Evolutionary conservation across 1,140 invertebrate species (phyloP).

Genomic region (Pissodes strobi): DNA sequence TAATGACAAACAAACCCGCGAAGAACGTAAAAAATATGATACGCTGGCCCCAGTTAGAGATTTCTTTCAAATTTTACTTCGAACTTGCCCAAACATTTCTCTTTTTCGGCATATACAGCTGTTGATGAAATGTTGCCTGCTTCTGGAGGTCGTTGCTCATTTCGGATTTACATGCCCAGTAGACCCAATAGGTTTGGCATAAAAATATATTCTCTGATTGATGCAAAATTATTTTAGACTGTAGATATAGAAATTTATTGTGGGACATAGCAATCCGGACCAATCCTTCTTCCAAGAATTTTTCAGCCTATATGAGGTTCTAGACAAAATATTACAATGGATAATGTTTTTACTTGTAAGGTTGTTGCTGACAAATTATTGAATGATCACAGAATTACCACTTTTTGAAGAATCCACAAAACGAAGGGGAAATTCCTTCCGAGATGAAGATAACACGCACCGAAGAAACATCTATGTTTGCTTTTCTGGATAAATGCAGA

Average conservation of each 20-base stretch:
- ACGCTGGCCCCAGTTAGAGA: conserved; percentile 39
- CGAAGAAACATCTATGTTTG: conserved; percentile 16
- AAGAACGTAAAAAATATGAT: conserved; percentile 25
- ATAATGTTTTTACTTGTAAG: conserved; percentile 40
- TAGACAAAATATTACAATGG: conserved; percentile 37
- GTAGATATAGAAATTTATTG: conserved; percentile 34
- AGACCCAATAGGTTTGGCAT: conserved; percentile 52
- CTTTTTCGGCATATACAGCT: background rate
- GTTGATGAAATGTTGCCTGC: conserved; percentile 39
- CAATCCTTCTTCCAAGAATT: background rate
- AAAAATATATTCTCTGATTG: conserved; percentile 48
- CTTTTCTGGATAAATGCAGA: background rate
- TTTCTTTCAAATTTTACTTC: conserved; percentile 32
- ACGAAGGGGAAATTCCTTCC: conserved; percentile 22
- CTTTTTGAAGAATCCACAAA: conserved; percentile 17
- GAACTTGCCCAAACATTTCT: conserved; percentile 11
- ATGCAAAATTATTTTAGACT: conserved; percentile 49
- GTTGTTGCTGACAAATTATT: conserved; percentile 27
- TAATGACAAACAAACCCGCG: conserved; percentile 38
- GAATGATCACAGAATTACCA: conserved; percentile 17
- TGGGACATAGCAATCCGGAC: background rate
- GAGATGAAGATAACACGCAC: background rate
- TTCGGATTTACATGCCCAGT: conserved; percentile 48
- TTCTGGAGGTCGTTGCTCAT: conserved; percentile 38
- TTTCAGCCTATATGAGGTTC: conserved; percentile 18